phyloP scores from a whole-genome alignment of 37 sponge, comb jelly and placozoan genomes.

The Theonella swinhoei region DNA sequence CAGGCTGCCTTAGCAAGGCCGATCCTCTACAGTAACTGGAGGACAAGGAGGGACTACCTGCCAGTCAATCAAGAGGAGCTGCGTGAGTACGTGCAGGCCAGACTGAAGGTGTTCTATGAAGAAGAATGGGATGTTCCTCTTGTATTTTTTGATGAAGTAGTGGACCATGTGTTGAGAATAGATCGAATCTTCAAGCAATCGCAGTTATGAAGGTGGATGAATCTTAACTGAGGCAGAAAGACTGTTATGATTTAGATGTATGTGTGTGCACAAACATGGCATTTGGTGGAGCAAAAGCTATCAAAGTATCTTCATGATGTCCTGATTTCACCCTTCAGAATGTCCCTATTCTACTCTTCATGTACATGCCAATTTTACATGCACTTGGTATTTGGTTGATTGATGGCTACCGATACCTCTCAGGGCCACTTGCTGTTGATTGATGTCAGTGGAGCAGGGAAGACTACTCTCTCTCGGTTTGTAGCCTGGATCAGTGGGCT shows the following conservation, averaged over 20 bases:
- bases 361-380: too few relatives aligned
- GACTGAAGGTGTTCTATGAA: slow-evolving; percentile 97
- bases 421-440: slow-evolving; percentile 94
- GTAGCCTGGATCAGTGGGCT: slow-evolving; percentile 99
- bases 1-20: slow-evolving; percentile 85
- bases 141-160: slow-evolving; percentile 95
- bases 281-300: too few relatives aligned
- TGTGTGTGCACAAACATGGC: too few relatives aligned
- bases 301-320: too few relatives aligned
- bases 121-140: slow-evolving; percentile 97
- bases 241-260: too few relatives aligned
- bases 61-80: slow-evolving; percentile 93
- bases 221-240: neutral
- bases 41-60: slow-evolving; percentile 90
- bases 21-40: slow-evolving; percentile 97
- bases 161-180: slow-evolving; percentile 96
- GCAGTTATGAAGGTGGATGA: too few relatives aligned
- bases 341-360: too few relatives aligned
- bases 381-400: too few relatives aligned
- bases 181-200: slow-evolving; percentile 97
- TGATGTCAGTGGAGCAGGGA: slow-evolving; percentile 97
- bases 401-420: too few relatives aligned
- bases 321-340: too few relatives aligned
- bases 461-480: slow-evolving; percentile 98
- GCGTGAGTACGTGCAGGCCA: slow-evolving; percentile 93